Base-by-base conservation (phyloP, 2,113 vertebrate species). In the Vidua macroura region DNA sequence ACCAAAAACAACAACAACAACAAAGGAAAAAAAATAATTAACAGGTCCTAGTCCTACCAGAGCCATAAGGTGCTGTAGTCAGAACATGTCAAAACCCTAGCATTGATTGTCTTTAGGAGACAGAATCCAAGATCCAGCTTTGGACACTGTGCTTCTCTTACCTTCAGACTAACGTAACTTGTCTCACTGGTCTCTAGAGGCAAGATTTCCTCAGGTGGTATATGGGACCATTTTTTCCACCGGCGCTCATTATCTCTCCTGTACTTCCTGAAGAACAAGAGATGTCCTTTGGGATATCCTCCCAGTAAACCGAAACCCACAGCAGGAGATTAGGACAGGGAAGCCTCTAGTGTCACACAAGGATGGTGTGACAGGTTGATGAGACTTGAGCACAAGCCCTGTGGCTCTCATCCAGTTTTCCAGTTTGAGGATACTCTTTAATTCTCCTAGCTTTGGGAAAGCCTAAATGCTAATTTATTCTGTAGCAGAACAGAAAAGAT, bases 141-240 rank as follows among this genome's bases (percentile, higher is more conserved):
- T 75, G 55, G 46, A 46, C 30, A 58, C 10, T 4, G 4, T 49
- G 44, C 8, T 18, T 19, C 5, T 58, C 95, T 97, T 97, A 99
- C 99, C 98, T 98, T 99, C 39, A 99, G 95, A 94, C 98, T 99
- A 66, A 99, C 87, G 1, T 98, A 92, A 63, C 95, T 99, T 60
- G 96, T 98, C 75, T 99, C 98, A 55, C 97, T 98, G 80, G 98
- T 98, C 69, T 99, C 98, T 93, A 99, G 96, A 25, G 98, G 98
- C 48, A 97, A 79, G 88, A 99, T 99, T 86, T 98, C 96, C 48
- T 99, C 98, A 21, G 98, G 48, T 22, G 98, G 95, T 80, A 99
- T 99, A 95, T 99, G 99, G 39, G 98, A 98, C 99, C 99, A 99
- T 95, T 97, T 99, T 97, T 99, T 98, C 95, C 97, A 98, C 77